phyloP scores from a whole-genome alignment of 92 coral and sea anemone genomes.

The Galaxea fascicularis region DNA sequence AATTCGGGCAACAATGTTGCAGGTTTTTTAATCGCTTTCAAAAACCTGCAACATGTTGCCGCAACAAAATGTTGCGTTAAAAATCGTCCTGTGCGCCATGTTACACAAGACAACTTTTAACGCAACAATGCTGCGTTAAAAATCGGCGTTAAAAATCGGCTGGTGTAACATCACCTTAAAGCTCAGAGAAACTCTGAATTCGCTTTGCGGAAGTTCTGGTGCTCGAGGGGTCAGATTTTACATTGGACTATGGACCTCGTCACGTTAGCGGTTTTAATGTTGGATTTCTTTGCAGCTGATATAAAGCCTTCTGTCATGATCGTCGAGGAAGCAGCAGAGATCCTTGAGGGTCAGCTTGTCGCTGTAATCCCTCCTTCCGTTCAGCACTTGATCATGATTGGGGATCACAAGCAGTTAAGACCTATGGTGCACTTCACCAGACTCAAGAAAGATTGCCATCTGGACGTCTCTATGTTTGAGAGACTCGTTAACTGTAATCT shows the following conservation, averaged over 20 bases:
- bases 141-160: too few relatives aligned
- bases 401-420: slow-evolving; percentile 88
- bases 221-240: neutral
- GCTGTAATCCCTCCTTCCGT: slow-evolving; percentile 89
- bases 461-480: slow-evolving; percentile 91
- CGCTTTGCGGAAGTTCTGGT: neutral
- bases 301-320: slow-evolving; percentile 88
- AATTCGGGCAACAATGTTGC: too few relatives aligned
- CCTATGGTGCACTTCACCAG: slow-evolving; percentile 71
- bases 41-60: too few relatives aligned
- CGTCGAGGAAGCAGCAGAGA: slow-evolving; percentile 98
- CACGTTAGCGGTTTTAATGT: too few relatives aligned
- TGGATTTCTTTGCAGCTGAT: slow-evolving; percentile 46
- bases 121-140: too few relatives aligned
- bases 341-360: slow-evolving; percentile 89
- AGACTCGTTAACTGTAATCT: slow-evolving; percentile 66
- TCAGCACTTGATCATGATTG: slow-evolving; percentile 93
- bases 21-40: too few relatives aligned
- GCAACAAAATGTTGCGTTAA: too few relatives aligned
- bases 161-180: too few relatives aligned
- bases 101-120: too few relatives aligned
- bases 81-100: too few relatives aligned
- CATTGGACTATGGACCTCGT: neutral
- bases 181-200: neutral
- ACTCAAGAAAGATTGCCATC: slow-evolving; percentile 59